Percentiles rank a stretch among this genome's conserved stretches.
phyloP scores from a whole-genome alignment of 2,797 vertebrate genomes.

The Pangasius krempfi region DNA sequence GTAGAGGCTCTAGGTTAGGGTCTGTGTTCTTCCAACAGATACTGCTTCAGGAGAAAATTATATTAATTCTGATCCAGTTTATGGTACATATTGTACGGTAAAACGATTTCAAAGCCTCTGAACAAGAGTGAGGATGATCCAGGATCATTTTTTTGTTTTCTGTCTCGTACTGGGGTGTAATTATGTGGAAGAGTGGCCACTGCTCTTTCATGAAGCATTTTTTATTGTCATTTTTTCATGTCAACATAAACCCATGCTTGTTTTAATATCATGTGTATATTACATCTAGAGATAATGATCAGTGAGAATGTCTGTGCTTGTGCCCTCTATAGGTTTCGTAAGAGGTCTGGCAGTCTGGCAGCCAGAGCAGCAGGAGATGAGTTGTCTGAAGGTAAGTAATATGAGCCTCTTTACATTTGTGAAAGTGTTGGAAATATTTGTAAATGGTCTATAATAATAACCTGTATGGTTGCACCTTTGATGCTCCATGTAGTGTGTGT shows the following conservation, averaged over 20 bases:
- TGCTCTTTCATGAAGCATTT: neutral
- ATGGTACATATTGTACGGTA: neutral
- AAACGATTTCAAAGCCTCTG: neutral
- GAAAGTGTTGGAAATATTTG: neutral
- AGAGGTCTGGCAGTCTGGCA: constrained; percentile 69
- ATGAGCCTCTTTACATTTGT: neutral
- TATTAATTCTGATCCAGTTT: too few species aligned
- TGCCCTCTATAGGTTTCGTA: constrained; percentile 71
- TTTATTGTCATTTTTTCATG: neutral
- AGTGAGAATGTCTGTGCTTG: neutral
- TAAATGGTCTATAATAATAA: neutral
- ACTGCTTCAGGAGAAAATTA: constrained; percentile 1
- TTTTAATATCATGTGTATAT: neutral
- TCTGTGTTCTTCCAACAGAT: neutral
- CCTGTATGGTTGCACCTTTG: neutral
- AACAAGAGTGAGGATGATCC: neutral
- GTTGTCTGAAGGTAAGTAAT: constrained; percentile 74
- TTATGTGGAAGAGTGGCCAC: neutral
- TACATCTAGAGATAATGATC: neutral
- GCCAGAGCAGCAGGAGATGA: constrained; percentile 67
- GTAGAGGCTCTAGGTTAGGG: neutral
- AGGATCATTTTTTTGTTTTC: neutral
- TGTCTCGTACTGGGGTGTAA: neutral
- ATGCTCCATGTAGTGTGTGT: neutral
- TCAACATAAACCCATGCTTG: too few species aligned